These are phyloP conservation scores for Drosophila neotestacea DNA, from an alignment of 2,888 invertebrate species.

Conservation along the genomic window DNA sequence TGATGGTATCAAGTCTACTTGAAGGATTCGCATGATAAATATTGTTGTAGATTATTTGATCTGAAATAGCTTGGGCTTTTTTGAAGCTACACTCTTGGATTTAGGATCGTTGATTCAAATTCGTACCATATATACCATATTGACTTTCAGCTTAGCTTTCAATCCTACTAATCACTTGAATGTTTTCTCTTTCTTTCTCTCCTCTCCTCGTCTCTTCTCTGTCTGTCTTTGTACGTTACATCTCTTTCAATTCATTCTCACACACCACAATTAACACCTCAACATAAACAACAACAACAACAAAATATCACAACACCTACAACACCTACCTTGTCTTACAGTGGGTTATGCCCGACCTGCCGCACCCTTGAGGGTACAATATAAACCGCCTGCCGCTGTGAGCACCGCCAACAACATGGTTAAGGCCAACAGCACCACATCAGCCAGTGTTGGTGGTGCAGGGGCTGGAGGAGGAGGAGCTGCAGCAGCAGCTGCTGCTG, in stretches of 20 bases:
- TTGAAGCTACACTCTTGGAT: background rate
- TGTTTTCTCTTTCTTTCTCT: constrained; percentile 5
- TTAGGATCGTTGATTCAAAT: background rate
- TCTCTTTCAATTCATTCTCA: constrained; percentile 1
- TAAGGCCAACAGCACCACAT: constrained; percentile 8
- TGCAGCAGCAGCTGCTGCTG: constrained; percentile 33
- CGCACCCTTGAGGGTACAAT: constrained; percentile 44
- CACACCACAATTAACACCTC: constrained; percentile 7
- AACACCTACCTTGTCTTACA: constrained; percentile 48
- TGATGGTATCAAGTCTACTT: no score
- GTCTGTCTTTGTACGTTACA: background rate
- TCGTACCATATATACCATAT: background rate
- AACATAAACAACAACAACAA: constrained; percentile 7
- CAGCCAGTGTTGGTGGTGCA: constrained; percentile 3
- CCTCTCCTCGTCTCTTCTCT: background rate
- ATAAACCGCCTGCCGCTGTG: constrained; percentile 24
- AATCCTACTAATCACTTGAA: constrained; percentile 42
- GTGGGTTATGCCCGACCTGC: constrained; percentile 76
- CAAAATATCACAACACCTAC: constrained; percentile 12
- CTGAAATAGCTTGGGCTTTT: background rate
- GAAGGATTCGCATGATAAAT: background rate
- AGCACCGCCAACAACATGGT: constrained; percentile 5
- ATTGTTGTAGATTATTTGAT: background rate
- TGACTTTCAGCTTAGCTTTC: background rate
- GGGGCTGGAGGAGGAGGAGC: constrained; percentile 37